Percentiles rank a stretch among this genome's conserved stretches.
Conservation (phyloP, 2,113 vertebrate species). For the Fregetta grallaria region DNA sequence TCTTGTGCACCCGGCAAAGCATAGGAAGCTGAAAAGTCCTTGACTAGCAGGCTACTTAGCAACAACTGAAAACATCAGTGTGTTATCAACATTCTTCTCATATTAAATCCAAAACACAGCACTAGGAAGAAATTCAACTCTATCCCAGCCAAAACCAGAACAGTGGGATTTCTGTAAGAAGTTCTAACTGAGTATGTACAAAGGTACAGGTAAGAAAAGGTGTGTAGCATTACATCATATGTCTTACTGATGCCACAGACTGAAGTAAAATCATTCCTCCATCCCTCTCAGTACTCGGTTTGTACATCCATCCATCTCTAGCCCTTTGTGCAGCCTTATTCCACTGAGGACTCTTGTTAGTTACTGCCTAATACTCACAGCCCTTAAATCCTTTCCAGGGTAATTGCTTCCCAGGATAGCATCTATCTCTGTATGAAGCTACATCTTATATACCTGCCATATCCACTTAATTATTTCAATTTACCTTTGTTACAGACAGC, state of each 20-base stretch:
- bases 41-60: too few species aligned
- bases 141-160: too few species aligned
- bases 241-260: not conserved
- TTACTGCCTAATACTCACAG: not conserved
- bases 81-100: too few species aligned
- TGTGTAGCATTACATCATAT: not conserved
- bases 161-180: too few species aligned
- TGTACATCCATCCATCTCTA: not conserved
- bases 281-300: not conserved
- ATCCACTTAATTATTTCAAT: not conserved
- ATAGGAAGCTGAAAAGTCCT: too few species aligned
- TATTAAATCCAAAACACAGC: too few species aligned
- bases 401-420: conserved; percentile 9
- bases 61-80: too few species aligned
- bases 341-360: not conserved
- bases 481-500: not conserved
- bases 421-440: not conserved
- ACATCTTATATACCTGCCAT: not conserved
- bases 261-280: not conserved
- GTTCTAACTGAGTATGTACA: too few species aligned
- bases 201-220: too few species aligned
- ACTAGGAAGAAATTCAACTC: too few species aligned
- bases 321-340: not conserved
- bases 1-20: too few species aligned
- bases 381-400: not conserved